Conservation (phyloP, 2,113 vertebrate species). For the Notechis scutatus region DNA sequence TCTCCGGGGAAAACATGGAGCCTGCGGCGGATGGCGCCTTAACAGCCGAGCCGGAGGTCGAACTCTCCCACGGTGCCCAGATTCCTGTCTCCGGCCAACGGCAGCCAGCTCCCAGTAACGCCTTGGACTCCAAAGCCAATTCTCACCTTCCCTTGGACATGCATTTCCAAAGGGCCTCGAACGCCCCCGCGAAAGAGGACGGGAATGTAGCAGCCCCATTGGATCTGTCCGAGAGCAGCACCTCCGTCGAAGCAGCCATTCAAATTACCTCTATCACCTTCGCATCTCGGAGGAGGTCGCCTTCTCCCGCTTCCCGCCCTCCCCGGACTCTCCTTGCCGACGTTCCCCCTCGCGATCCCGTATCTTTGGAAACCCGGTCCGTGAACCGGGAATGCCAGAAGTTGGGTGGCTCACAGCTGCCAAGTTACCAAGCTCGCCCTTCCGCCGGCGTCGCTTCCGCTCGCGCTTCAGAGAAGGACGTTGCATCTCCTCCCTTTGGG, state of each 20-base stretch:
- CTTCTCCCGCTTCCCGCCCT: conserved; percentile 44
- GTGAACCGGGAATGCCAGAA: conserved; percentile 17
- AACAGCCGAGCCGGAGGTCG: conserved; percentile 18
- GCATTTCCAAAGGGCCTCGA: conserved; percentile 4
- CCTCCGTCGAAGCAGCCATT: conserved; percentile 32
- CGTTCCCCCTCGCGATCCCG: conserved; percentile 13
- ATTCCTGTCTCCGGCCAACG: conserved; percentile 28
- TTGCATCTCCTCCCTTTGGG: not conserved
- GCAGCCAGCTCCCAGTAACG: not conserved
- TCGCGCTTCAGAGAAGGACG: not conserved
- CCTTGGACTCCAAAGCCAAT: not conserved
- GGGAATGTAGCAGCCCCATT: conserved; percentile 9
- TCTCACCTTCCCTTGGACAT: conserved; percentile 8
- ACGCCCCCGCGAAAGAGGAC: accelerated
- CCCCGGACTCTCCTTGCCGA: conserved; percentile 19
- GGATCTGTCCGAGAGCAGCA: not conserved
- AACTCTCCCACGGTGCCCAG: not conserved
- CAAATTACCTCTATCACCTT: conserved; percentile 71
- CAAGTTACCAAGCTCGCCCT: not conserved
- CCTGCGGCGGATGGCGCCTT: conserved; percentile 1
- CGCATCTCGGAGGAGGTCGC: conserved; percentile 62
- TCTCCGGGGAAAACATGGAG: not conserved
- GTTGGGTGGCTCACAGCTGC: not conserved
- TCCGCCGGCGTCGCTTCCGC: not conserved
- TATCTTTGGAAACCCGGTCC: conserved; percentile 24